Evolutionary conservation across 2,113 vertebrate genomes (phyloP).

Genomic region (Silurus meridionalis): DNA sequence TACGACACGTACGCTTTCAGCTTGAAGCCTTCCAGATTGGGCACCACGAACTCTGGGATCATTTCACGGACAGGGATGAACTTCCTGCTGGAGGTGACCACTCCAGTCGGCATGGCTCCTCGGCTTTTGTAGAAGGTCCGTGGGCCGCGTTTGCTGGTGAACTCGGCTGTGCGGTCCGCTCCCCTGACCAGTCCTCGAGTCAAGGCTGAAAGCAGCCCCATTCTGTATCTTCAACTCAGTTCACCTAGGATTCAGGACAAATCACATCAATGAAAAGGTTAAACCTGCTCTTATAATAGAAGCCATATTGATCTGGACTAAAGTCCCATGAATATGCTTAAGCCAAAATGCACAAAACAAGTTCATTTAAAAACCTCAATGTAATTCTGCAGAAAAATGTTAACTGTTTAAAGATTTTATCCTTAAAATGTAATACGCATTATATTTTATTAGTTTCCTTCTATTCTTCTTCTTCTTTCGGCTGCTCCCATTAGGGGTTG

Average conservation of each 20-base stretch:
- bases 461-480: no score
- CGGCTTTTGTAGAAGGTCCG: constrained; percentile 79
- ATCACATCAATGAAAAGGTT: not conserved
- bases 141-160: constrained; percentile 91
- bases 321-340: not conserved
- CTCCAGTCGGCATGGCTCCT: constrained; percentile 74
- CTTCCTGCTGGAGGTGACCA: constrained; percentile 68
- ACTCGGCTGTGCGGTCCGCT: constrained; percentile 83
- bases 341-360: not conserved
- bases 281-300: not conserved
- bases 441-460: no score
- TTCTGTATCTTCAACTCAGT: constrained; percentile 51
- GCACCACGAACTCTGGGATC: constrained; percentile 90
- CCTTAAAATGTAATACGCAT: no score
- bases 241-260: not conserved
- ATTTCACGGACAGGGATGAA: constrained; percentile 77
- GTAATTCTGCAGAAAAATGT: no score
- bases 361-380: not conserved
- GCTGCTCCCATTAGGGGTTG: no score
- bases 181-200: constrained; percentile 81
- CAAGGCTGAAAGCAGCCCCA: constrained; percentile 85
- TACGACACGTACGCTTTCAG: constrained; percentile 93
- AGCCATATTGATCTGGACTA: not conserved
- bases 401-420: no score
- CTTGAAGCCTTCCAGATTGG: constrained; percentile 81